A percentile compares a stretch with the other conserved stretches of the same genome.
Conservation (phyloP, 2,797 vertebrate species). For the Falco novaeseelandiae region DNA sequence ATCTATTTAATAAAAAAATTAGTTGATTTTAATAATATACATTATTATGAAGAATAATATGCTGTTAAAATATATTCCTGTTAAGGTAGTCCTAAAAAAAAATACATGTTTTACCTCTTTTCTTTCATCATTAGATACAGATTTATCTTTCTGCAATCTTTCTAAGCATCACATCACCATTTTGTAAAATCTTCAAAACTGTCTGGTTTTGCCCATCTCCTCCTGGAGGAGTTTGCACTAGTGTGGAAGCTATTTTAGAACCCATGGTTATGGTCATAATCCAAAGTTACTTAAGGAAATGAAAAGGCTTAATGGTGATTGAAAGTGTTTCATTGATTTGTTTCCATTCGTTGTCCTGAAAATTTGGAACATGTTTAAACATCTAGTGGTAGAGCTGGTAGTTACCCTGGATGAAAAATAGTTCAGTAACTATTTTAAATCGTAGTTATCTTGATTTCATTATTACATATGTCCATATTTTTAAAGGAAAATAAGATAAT, state of each 20-base stretch:
- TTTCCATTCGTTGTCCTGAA: not conserved
- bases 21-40: not conserved
- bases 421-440: not conserved
- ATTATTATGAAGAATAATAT: not conserved
- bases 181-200: not conserved
- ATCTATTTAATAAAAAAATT: not conserved
- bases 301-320: not conserved
- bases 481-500: not conserved
- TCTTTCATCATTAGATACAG: not conserved
- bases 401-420: not conserved
- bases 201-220: not conserved
- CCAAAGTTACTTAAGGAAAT: not conserved
- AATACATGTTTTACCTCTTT: not conserved
- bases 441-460: not conserved
- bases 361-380: not conserved
- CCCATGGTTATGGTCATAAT: not conserved
- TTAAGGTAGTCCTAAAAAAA: not conserved
- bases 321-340: not conserved
- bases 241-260: not conserved
- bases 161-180: not conserved
- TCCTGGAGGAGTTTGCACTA: not conserved
- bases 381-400: not conserved
- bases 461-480: not conserved
- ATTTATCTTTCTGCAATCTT: not conserved
- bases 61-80: not conserved